Conservation (phyloP, 2,797 vertebrate species). For the Acipenser transmontanus region DNA sequence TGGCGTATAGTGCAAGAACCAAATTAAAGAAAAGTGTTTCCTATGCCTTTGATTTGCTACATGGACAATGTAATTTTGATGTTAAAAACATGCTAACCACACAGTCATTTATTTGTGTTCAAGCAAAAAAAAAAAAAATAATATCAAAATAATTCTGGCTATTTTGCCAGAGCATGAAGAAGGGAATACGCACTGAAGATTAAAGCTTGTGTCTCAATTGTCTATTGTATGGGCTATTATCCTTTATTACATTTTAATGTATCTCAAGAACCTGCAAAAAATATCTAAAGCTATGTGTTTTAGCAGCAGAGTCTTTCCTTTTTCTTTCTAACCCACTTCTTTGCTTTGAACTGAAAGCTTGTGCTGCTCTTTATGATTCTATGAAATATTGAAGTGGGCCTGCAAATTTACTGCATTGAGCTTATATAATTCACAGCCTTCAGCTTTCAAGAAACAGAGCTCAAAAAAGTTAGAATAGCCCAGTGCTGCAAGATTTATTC, state of each 20-base stretch:
- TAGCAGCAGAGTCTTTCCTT: slow-evolving; percentile 10
- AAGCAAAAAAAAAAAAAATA: not conserved
- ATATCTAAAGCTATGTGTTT: not conserved
- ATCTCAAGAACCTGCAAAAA: no score
- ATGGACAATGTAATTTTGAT: not conserved
- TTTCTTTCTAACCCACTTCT: slow-evolving; percentile 13
- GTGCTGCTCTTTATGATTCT: slow-evolving; percentile 27
- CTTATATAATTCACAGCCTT: slow-evolving; percentile 43
- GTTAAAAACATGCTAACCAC: not conserved
- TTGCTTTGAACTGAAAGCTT: slow-evolving; percentile 22
- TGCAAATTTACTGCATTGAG: slow-evolving; percentile 19
- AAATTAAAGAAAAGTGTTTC: slow-evolving; percentile 9
- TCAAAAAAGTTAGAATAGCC: slow-evolving; percentile 3
- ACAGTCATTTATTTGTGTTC: slow-evolving; percentile 4
- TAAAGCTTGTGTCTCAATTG: slow-evolving; percentile 28
- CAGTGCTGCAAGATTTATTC: slow-evolving; percentile 3
- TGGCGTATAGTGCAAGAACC: not conserved
- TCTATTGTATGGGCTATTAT: no score
- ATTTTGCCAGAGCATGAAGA: slow-evolving; percentile 16
- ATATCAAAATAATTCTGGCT: not conserved
- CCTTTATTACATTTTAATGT: no score
- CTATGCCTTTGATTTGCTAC: slow-evolving; percentile 7
- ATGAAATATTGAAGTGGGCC: slow-evolving; percentile 46
- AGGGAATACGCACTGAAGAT: slow-evolving; percentile 28
- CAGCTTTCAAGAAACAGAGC: slow-evolving; percentile 35